phyloP scores from a whole-genome alignment of 2,888 invertebrate genomes.

The Iphiclides podalirius region DNA sequence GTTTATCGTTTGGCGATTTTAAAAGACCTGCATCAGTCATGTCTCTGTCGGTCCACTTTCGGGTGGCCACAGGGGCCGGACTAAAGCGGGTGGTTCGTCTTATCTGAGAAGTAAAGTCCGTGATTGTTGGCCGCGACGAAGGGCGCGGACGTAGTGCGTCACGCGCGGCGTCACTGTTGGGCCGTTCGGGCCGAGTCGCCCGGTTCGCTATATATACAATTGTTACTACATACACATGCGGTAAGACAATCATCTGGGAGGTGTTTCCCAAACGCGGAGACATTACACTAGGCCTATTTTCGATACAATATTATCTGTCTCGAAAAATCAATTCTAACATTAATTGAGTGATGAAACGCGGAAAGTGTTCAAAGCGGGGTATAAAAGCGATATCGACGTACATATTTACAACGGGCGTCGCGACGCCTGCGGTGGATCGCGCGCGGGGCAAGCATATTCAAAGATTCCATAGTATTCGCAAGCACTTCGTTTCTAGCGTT shows the following conservation, averaged over 20 bases:
- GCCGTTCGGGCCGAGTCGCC: not conserved
- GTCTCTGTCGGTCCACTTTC: not conserved
- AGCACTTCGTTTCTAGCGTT: constrained; percentile 43
- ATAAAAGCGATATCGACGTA: constrained; percentile 51
- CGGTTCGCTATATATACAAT: not conserved
- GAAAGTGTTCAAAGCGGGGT: constrained; percentile 66
- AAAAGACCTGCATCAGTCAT: not conserved
- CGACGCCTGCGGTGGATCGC: constrained; percentile 40
- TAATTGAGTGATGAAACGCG: constrained; percentile 63
- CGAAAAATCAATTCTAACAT: constrained; percentile 48
- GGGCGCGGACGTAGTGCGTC: not conserved
- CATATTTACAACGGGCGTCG: constrained; percentile 61
- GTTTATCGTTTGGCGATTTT: not conserved
- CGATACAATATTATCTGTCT: constrained; percentile 34
- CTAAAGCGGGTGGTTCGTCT: constrained; percentile 5
- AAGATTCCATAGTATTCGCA: constrained; percentile 37
- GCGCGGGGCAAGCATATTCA: constrained; percentile 36
- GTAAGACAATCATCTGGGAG: constrained; percentile 1
- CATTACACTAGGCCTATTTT: constrained; percentile 48
- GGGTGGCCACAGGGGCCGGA: constrained; percentile 1
- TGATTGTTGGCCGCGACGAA: constrained; percentile 1
- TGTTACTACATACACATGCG: not conserved
- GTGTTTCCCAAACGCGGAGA: constrained; percentile 12
- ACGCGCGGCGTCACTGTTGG: not conserved
- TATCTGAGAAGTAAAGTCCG: constrained; percentile 6